These are phyloP conservation scores for Pachyseris speciosa DNA, from an alignment of 64 coral and sea anemone genomes.

Conservation along the genomic window DNA sequence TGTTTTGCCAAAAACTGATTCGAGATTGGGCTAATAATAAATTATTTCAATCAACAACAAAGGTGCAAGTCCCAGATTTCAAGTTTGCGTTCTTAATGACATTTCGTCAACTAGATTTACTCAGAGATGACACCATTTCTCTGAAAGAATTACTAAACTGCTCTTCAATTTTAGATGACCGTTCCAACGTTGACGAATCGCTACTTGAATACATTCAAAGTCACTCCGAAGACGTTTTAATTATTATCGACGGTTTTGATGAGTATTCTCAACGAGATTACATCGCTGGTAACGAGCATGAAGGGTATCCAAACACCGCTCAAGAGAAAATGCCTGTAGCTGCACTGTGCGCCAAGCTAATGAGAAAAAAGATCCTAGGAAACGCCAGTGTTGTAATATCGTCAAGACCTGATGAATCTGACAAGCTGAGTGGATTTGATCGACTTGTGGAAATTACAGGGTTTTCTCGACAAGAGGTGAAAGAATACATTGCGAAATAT, in stretches of 20 bases:
- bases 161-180: constrained; percentile 14
- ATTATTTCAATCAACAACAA: constrained; percentile 5
- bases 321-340: constrained; percentile 8
- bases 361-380: constrained; percentile 2
- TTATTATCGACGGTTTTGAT: constrained; percentile 48
- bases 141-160: constrained; percentile 5
- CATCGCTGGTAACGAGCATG: not conserved
- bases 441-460: constrained; percentile 20
- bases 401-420: constrained; percentile 13
- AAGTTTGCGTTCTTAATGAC: constrained; percentile 24
- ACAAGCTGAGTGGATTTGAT: not conserved
- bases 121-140: not conserved
- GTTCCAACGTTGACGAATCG: not conserved
- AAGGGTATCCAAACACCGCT: not conserved
- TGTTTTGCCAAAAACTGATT: constrained; percentile 43
- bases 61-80: constrained; percentile 3
- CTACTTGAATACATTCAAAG: not conserved
- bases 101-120: constrained; percentile 20
- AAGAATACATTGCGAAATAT: constrained; percentile 16
- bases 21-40: constrained; percentile 39
- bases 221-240: constrained; percentile 27
- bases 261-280: not conserved
- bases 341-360: constrained; percentile 4
- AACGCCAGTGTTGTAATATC: not conserved
- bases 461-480: constrained; percentile 21